A percentile compares a stretch with the other conserved stretches of the same genome.
Conservation (phyloP, 2,888 invertebrate species). For the Parasteatoda lunata region DNA sequence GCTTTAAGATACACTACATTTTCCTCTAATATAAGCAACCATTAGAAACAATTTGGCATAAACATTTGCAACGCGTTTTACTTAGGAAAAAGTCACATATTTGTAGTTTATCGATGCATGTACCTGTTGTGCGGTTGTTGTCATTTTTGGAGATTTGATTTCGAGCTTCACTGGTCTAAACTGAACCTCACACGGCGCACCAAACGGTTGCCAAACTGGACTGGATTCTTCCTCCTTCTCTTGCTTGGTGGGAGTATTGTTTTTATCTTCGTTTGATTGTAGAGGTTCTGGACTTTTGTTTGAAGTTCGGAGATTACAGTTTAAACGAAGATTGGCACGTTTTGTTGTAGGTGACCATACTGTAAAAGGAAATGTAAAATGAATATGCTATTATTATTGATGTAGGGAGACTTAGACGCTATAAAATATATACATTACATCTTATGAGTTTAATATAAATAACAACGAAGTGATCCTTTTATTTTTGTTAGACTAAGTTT, state of each 20-base stretch:
- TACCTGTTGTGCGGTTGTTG: conserved; percentile 13
- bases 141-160: conserved; percentile 19
- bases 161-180: conserved; percentile 59
- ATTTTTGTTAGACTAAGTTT: no score
- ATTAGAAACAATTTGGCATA: no score
- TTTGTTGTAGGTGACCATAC: conserved; percentile 58
- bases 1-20: no score
- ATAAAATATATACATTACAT: no score
- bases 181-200: conserved; percentile 54
- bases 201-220: conserved; percentile 67
- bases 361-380: neutral
- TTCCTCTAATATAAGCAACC: no score
- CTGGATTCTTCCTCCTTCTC: conserved; percentile 37
- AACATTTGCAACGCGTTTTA: neutral
- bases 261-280: neutral
- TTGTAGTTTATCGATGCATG: neutral
- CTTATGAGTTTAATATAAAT: no score
- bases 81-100: neutral
- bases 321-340: conserved; percentile 40
- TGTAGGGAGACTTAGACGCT: neutral
- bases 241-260: neutral
- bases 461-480: no score
- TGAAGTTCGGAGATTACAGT: conserved; percentile 16
- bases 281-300: neutral
- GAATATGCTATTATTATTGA: neutral